These are phyloP conservation scores for Plumapathes pennacea DNA, from an alignment of 92 coral and sea anemone species.

Conservation along the genomic window DNA sequence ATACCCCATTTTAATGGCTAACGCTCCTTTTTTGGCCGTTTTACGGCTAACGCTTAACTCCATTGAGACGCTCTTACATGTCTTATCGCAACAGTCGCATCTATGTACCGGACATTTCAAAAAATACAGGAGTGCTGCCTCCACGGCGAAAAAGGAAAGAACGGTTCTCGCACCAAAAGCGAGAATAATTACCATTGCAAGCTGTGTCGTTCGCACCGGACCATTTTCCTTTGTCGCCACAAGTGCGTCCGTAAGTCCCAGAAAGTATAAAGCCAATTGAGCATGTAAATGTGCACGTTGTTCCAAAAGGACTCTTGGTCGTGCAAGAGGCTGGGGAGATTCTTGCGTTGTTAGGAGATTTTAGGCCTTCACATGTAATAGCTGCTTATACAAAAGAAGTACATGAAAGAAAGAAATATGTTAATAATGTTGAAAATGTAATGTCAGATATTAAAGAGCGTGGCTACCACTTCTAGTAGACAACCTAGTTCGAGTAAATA, in stretches of 20 bases:
- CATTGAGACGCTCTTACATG: too few species aligned
- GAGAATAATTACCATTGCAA: slow-evolving; percentile 43
- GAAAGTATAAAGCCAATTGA: slow-evolving; percentile 20
- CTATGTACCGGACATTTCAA: too few species aligned
- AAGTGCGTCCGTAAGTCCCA: slow-evolving; percentile 30
- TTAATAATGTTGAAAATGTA: neutral
- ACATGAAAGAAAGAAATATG: neutral
- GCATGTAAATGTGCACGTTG: slow-evolving; percentile 28
- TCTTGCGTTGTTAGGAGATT: slow-evolving; percentile 10
- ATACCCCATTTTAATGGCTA: too few species aligned
- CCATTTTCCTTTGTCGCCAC: slow-evolving; percentile 30
- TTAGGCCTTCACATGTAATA: slow-evolving; percentile 15
- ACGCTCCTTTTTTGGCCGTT: too few species aligned
- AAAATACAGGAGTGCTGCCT: too few species aligned
- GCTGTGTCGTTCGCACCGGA: slow-evolving; percentile 39
- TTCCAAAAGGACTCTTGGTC: slow-evolving; percentile 18
- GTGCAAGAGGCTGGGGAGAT: slow-evolving; percentile 30
- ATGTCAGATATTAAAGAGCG: neutral
- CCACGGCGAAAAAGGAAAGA: too few species aligned
- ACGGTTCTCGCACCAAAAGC: too few species aligned
- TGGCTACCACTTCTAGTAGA: too few species aligned
- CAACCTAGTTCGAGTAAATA: too few species aligned
- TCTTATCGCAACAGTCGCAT: too few species aligned
- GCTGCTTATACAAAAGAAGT: slow-evolving; percentile 1
- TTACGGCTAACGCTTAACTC: too few species aligned